Evolutionary conservation across 1,140 invertebrate species (phyloP).

Genomic region (Telenomus remus): DNA sequence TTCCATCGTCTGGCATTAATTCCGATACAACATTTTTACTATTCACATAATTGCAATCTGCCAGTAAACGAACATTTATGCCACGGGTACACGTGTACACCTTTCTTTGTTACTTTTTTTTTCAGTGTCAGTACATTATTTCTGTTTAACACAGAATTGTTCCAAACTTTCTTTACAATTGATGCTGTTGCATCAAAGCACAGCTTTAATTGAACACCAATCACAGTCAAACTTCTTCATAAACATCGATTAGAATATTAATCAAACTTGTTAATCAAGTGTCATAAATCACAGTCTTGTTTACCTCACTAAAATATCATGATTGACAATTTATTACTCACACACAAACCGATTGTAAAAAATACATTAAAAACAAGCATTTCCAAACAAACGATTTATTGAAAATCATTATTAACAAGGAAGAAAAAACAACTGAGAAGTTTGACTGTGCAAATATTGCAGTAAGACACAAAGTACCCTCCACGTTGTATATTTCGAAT

Average conservation of each 20-base stretch:
- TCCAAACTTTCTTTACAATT: slow-evolving; percentile 1
- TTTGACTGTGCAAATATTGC: slow-evolving; percentile 4
- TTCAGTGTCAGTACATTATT: background rate
- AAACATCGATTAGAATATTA: background rate
- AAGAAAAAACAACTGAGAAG: background rate
- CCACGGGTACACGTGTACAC: too few relatives aligned
- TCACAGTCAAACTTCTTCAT: slow-evolving; percentile 7
- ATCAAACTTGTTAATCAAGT: background rate
- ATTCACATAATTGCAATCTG: too few relatives aligned
- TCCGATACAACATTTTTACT: background rate
- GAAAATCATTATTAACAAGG: too few relatives aligned
- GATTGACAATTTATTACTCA: too few relatives aligned
- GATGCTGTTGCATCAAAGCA: background rate
- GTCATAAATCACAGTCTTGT: background rate
- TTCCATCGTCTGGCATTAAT: slow-evolving; percentile 9
- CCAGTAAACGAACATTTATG: background rate
- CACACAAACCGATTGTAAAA: too few relatives aligned
- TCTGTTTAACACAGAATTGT: background rate
- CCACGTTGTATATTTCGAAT: background rate
- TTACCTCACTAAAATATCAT: too few relatives aligned
- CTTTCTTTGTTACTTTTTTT: background rate
- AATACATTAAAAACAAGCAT: too few relatives aligned
- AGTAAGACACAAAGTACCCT: too few relatives aligned
- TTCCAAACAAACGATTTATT: too few relatives aligned
- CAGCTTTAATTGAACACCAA: background rate